phyloP scores from a whole-genome alignment of 2,113 vertebrate species.

The Neotoma lepida region DNA sequence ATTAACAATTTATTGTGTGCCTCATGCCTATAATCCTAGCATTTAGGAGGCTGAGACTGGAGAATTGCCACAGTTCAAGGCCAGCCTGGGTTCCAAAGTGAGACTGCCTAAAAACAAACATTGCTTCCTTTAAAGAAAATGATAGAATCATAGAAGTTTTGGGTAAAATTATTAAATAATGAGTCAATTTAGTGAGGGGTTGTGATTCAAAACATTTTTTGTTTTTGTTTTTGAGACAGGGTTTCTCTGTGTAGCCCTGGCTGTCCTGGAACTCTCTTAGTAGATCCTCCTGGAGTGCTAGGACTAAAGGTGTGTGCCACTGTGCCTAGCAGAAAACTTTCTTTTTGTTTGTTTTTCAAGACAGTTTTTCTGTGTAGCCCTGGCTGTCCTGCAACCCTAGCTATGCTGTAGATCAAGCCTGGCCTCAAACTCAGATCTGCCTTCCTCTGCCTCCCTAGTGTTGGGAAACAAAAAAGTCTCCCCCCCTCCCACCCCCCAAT shows the following conservation, averaged over 20 bases:
- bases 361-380: too few species aligned
- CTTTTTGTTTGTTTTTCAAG: too few species aligned
- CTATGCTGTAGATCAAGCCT: too few species aligned
- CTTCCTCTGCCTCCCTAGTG: background rate
- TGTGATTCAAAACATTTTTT: background rate
- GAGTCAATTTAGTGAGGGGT: slow-evolving; percentile 2
- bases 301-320: background rate
- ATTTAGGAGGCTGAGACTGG: background rate
- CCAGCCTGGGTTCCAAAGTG: background rate
- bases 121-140: background rate
- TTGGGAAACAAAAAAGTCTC: background rate
- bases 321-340: too few species aligned
- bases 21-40: background rate
- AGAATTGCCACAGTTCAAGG: background rate
- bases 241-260: background rate
- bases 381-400: too few species aligned
- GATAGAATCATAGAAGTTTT: slow-evolving; percentile 16
- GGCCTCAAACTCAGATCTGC: background rate
- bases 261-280: background rate
- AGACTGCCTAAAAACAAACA: background rate
- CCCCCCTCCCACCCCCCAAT: too few species aligned
- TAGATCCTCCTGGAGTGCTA: background rate
- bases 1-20: background rate
- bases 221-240: background rate
- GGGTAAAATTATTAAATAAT: background rate